These are phyloP conservation scores for Oreortyx pictus DNA, from an alignment of 2,797 vertebrate species.

Conservation along the genomic window DNA sequence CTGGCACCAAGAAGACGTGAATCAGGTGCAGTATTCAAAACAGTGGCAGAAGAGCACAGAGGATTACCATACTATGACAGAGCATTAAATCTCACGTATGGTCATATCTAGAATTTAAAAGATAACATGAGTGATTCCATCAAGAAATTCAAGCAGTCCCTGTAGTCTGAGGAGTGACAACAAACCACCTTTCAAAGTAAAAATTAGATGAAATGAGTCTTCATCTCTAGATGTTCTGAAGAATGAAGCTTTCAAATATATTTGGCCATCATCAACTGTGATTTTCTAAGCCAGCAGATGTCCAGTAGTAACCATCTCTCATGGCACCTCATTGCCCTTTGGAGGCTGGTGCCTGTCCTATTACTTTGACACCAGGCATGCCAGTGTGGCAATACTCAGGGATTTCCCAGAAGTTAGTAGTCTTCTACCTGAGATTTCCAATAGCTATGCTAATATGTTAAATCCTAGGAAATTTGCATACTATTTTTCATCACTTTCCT, in stretches of 20 bases:
- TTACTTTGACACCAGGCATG: fast-evolving
- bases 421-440: not conserved
- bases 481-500: not conserved
- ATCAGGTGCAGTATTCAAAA: not conserved
- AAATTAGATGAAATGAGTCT: not conserved
- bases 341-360: not conserved
- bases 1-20: not conserved
- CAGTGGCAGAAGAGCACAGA: not conserved
- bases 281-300: not conserved
- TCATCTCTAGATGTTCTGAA: not conserved
- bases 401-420: not conserved
- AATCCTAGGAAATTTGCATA: not conserved
- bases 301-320: not conserved
- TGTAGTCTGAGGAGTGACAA: not conserved
- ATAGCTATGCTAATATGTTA: not conserved
- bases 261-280: not conserved
- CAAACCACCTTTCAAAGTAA: not conserved
- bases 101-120: not conserved
- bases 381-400: not conserved
- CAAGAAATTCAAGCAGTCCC: not conserved
- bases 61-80: not conserved
- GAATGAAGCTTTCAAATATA: not conserved
- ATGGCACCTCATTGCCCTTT: not conserved
- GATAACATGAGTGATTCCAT: not conserved
- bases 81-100: not conserved